Evolutionary conservation across 2,888 invertebrate species (phyloP).

Genomic region (Himalopsyche tibetana): DNA sequence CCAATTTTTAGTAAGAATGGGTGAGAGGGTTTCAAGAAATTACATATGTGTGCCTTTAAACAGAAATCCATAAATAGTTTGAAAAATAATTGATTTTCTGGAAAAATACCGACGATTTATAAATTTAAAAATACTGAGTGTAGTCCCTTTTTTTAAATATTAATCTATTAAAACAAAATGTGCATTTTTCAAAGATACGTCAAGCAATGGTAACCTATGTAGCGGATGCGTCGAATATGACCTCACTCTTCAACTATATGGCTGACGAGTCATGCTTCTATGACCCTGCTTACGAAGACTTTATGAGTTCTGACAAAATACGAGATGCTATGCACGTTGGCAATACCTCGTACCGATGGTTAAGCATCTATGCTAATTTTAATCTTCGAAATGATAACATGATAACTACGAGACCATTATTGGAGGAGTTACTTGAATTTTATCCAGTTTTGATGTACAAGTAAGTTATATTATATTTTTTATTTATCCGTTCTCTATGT

Average conservation of each 20-base stretch:
- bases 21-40: too few relatives aligned
- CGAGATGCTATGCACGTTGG: neutral
- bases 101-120: too few relatives aligned
- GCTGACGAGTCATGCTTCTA: neutral
- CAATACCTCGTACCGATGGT: neutral
- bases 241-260: neutral
- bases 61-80: too few relatives aligned
- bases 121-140: too few relatives aligned
- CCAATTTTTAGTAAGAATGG: too few relatives aligned
- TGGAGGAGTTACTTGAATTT: neutral
- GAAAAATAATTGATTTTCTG: too few relatives aligned
- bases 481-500: too few relatives aligned
- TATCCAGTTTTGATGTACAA: slow-evolving; percentile 25
- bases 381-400: neutral
- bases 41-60: too few relatives aligned
- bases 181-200: neutral
- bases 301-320: neutral
- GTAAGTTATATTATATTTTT: neutral
- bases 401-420: neutral
- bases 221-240: neutral
- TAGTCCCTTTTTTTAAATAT: too few relatives aligned
- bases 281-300: neutral
- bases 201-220: neutral
- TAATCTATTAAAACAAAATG: too few relatives aligned
- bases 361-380: neutral